phyloP scores from a whole-genome alignment of 2,797 vertebrate genomes.

The Poeciliopsis paucimaculata region DNA sequence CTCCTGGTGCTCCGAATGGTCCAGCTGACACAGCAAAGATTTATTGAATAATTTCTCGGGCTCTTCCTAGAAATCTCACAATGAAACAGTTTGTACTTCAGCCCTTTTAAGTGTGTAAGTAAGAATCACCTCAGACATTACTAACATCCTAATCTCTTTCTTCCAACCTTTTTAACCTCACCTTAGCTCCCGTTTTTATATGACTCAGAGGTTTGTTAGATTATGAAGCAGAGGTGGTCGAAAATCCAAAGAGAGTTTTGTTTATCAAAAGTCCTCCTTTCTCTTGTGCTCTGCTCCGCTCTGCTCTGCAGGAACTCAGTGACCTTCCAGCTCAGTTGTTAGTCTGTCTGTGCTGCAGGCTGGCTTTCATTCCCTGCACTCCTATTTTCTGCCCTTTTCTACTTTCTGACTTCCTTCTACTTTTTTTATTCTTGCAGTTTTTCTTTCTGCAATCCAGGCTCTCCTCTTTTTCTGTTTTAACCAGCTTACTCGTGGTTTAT shows the following conservation, averaged over 20 bases:
- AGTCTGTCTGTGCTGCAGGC: slow-evolving; percentile 70
- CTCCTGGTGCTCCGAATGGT: slow-evolving; percentile 29
- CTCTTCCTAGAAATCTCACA: slow-evolving; percentile 2
- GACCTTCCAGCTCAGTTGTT: slow-evolving; percentile 79
- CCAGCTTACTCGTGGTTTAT: neutral
- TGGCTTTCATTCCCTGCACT: slow-evolving; percentile 71
- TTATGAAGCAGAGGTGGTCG: neutral
- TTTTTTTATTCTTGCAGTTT: slow-evolving; percentile 20
- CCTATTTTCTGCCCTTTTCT: slow-evolving; percentile 42
- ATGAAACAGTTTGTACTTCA: neutral
- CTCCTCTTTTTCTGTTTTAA: neutral
- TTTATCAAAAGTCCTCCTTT: slow-evolving; percentile 69
- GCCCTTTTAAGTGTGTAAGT: neutral
- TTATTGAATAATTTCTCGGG: slow-evolving; percentile 6
- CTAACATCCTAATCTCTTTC: neutral
- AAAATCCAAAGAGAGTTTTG: slow-evolving; percentile 61
- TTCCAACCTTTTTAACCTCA: slow-evolving; percentile 45
- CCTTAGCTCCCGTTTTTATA: slow-evolving; percentile 28
- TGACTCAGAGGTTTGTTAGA: slow-evolving; percentile 16
- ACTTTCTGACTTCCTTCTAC: slow-evolving; percentile 27
- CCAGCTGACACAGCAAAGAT: slow-evolving; percentile 28
- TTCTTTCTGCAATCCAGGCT: slow-evolving; percentile 23
- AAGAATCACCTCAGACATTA: neutral
- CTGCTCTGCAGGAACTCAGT: slow-evolving; percentile 74
- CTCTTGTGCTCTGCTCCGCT: slow-evolving; percentile 27